A percentile compares a stretch with the other conserved stretches of the same genome.
Evolutionary conservation across 1,140 invertebrate genomes (phyloP).

Genomic region (Bilobella aurantiaca): DNA sequence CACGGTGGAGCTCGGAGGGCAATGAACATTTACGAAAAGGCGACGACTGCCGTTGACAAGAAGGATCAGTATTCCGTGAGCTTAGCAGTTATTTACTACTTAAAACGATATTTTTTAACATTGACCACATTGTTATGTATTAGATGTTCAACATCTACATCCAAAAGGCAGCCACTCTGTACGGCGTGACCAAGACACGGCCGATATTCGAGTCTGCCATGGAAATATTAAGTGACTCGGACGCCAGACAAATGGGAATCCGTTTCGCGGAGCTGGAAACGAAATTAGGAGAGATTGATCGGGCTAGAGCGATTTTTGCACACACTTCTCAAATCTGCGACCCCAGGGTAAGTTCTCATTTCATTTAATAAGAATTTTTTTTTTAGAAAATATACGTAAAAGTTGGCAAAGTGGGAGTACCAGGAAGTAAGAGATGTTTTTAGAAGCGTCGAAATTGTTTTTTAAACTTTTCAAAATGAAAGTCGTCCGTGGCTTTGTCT

Average conservation of each 20-base stretch:
- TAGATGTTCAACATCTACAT: conserved; percentile 98
- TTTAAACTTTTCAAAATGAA: conserved; percentile 91
- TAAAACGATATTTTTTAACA: not conserved
- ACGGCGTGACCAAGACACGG: conserved; percentile 89
- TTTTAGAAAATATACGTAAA: too few species aligned
- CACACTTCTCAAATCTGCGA: conserved; percentile 99
- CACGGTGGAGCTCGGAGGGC: conserved; percentile 93
- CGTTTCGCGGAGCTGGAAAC: conserved; percentile 96
- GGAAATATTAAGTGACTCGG: conserved; percentile 78
- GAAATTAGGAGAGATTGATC: conserved; percentile 70
- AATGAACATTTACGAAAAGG: conserved; percentile 95
- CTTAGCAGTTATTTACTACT: conserved; percentile 10
- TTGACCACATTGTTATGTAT: not conserved
- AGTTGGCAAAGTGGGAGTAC: too few species aligned
- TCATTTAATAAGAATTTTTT: too few species aligned
- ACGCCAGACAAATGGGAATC: conserved; percentile 90
- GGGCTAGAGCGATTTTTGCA: conserved; percentile 90
- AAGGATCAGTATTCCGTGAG: conserved; percentile 82
- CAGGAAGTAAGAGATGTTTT: conserved; percentile 33
- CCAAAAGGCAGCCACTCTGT: conserved; percentile 93
- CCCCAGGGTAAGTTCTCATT: conserved; percentile 58
- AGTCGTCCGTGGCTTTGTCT: conserved; percentile 91
- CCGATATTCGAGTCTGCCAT: conserved; percentile 98
- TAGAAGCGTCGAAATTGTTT: conserved; percentile 88
- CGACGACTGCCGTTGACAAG: conserved; percentile 76